Evolutionary conservation across 2,888 invertebrate species (phyloP), one percentile per base, ranked within the genome.

Genomic region (Harpalus rubripes): DNA sequence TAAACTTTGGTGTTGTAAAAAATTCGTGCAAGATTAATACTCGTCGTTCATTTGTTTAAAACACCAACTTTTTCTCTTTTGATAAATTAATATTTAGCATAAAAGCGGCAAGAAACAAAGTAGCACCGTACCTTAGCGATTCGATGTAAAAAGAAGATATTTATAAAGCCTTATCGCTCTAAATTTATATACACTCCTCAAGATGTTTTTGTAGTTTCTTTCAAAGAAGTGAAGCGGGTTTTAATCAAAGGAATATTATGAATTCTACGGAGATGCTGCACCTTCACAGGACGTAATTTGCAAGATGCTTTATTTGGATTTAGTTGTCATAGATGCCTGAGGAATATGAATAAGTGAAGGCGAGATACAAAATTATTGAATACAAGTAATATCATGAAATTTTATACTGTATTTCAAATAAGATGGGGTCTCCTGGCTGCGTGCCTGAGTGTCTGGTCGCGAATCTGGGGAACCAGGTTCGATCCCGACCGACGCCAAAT

Each of bases 51-150:
- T 74, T 74, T 74, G 72, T 74, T 74, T 44, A 74, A 74, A 74
- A 74, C 44, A 18, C 15, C 68, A n/a, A 15, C n/a, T 41, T 74
- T 74, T 74, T 74, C 3, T 44, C 16, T 41, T 74, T 74, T 74
- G 72, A 74, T 74, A 74, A 74, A 74, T 74, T 74, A 74, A 44
- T 74, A 74, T 74, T 44, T 74, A 74, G 26, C 68, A 68, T 68
- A 16, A 59, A 15, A 52, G 44, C 7, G 2, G 44, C 10, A 12
- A 52, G 12, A 52, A 52, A 52, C 44, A 52, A 52, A 1, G 44
- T 12, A 52, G 44, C 44, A 52, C 12, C 44, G 8, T 26, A 63
- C 26, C 63, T 63, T 63, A 12, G 22, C 63, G 63, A 22, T 63
- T 10, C 22, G 22, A 26, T 63, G 41, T 44, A 74, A 74, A 74